Conservation (phyloP, 2,797 vertebrate genomes). For the Centropyge bicolor region DNA sequence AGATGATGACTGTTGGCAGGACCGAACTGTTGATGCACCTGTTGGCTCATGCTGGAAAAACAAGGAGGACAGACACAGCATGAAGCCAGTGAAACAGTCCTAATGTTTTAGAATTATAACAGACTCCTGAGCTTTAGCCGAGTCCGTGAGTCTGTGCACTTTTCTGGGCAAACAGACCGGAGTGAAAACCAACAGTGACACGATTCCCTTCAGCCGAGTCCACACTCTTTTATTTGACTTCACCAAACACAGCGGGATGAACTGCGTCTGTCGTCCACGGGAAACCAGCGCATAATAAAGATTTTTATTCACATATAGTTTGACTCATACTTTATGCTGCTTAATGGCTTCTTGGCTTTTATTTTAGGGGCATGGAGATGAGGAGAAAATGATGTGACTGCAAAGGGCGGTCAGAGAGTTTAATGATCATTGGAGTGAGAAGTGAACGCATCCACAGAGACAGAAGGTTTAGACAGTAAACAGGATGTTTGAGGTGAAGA, state of each 20-base stretch:
- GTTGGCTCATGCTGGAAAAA: not conserved
- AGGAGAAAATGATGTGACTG: not conserved
- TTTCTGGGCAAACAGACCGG: not conserved
- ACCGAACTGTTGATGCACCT: not conserved
- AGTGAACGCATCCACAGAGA: not conserved
- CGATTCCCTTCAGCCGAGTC: not conserved
- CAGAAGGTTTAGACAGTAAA: not conserved
- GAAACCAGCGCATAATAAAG: not conserved
- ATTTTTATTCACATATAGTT: not conserved
- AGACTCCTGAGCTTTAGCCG: too few relatives aligned
- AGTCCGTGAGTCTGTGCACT: not conserved
- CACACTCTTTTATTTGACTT: conserved; percentile 1
- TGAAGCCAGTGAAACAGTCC: not conserved
- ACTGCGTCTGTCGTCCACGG: not conserved
- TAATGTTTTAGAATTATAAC: too few relatives aligned
- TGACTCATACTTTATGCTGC: not conserved
- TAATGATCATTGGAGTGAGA: not conserved
- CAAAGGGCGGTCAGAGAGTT: not conserved
- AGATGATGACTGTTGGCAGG: not conserved
- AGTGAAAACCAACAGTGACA: not conserved
- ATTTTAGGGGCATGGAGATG: not conserved
- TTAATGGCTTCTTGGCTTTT: not conserved
- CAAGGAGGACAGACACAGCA: not conserved
- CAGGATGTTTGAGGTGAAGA: not conserved
- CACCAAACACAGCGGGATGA: conserved; percentile 4